Evolutionary conservation across 2,888 invertebrate species (phyloP), one percentile per base, ranked within the genome.

Genomic region (Oegoconia quadripuncta): DNA sequence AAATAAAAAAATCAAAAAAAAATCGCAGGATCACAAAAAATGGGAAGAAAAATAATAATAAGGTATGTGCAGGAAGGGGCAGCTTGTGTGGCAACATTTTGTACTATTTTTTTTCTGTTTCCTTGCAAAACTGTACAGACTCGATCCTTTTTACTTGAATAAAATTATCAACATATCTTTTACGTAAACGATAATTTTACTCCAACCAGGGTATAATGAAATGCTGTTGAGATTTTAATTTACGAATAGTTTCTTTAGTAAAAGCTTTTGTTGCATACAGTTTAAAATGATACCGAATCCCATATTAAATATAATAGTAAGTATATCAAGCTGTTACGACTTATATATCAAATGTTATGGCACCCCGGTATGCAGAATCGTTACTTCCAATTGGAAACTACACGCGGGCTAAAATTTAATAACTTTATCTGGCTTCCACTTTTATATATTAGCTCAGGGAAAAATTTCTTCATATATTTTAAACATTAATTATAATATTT

Each of bases 61-160:
- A 66, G 67, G 74, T 63, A 49, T n/a, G 69, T 78, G 81, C 73
- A 57, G 64, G 76, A 66, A 60, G 48, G 63, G 49, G 46, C 54
- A 50, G 52, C 53, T 54, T 51, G 58, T 52, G 60, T 80, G 86
- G 87, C 87, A 87, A 87, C 87, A 86, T 75, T 75, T 61, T 64
- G 50, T 50, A 63, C 65, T 66, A 59, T 61, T 59, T 55, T 55
- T 49, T 58, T 63, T 60, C 63, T 60, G 50, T 55, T 53, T 61
- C 62, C 53, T 48, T 47, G 64, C 73, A 71, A 69, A 73, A 83
- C 87, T 87, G 87, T 87, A 87, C 87, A 84, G 53, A 74, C 86
- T 87, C 86, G 86, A 84, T 80, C 61, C 47, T 41, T 39, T 33
- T 41, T 30, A 29, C 29, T 33, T 20, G 54, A 59, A 61, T 48